Conservation (phyloP, 2,888 invertebrate species). For the Drosophila melanosoma region DNA sequence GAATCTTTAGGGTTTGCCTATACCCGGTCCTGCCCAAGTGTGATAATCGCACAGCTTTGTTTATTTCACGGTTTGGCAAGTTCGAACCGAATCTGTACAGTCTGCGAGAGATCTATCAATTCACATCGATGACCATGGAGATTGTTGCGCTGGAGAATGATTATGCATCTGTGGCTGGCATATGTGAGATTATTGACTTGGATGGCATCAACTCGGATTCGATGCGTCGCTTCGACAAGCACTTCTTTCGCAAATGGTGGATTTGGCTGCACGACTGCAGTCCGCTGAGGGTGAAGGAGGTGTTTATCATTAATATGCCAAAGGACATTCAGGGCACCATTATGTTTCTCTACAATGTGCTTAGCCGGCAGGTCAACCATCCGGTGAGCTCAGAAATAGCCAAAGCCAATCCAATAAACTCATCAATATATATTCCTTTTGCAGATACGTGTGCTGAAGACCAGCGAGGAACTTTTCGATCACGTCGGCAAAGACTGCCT, state of each 20-base stretch:
- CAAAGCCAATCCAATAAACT: not conserved
- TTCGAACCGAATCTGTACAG: slow-evolving; percentile 73
- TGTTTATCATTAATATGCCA: slow-evolving; percentile 76
- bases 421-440: not conserved
- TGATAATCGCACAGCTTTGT: slow-evolving; percentile 71
- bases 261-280: slow-evolving; percentile 73
- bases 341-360: slow-evolving; percentile 61
- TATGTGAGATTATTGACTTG: slow-evolving; percentile 77
- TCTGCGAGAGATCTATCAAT: slow-evolving; percentile 75
- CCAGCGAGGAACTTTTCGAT: slow-evolving; percentile 67
- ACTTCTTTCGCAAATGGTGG: slow-evolving; percentile 75
- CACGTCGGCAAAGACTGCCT: slow-evolving; percentile 74
- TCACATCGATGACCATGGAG: slow-evolving; percentile 77
- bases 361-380: slow-evolving; percentile 64
- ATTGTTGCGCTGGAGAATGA: slow-evolving; percentile 79
- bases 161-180: slow-evolving; percentile 76
- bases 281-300: slow-evolving; percentile 70
- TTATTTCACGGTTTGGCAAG: slow-evolving; percentile 74
- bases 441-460: slow-evolving; percentile 69
- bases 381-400: slow-evolving; percentile 54
- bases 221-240: slow-evolving; percentile 68
- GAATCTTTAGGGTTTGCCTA: slow-evolving; percentile 52
- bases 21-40: slow-evolving; percentile 77
- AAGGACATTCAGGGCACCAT: slow-evolving; percentile 74
- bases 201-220: slow-evolving; percentile 67